phyloP scores from a whole-genome alignment of 2,888 invertebrate species.

The Idaea biselata region DNA sequence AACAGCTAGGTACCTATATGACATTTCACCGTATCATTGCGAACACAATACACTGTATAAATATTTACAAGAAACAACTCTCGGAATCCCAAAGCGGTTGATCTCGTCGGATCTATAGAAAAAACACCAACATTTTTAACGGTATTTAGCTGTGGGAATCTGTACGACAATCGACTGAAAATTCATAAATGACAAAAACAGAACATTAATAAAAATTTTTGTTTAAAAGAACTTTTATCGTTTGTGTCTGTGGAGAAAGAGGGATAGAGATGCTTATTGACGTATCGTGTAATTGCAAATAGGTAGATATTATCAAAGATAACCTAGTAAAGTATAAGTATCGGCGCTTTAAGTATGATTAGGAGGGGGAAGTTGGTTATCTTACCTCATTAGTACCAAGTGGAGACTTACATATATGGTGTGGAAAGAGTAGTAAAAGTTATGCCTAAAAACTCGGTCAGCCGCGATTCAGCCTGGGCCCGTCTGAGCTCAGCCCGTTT shows the following conservation, averaged over 20 bases:
- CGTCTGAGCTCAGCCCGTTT: too few species aligned
- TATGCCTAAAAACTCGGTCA: too few species aligned
- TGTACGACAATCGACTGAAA: constrained; percentile 26
- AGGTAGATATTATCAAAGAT: too few species aligned
- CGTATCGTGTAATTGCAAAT: not conserved
- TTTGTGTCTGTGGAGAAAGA: not conserved
- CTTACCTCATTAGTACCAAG: too few species aligned
- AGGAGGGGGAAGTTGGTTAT: too few species aligned
- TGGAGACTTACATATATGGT: too few species aligned
- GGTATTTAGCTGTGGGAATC: constrained; percentile 36
- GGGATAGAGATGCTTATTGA: not conserved
- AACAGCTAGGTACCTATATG: not conserved
- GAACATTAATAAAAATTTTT: not conserved
- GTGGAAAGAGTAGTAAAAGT: too few species aligned
- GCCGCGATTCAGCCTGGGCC: too few species aligned
- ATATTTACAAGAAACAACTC: constrained; percentile 26
- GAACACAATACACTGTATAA: constrained; percentile 20
- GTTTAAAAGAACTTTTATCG: not conserved
- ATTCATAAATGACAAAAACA: constrained; percentile 6
- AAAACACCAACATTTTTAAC: constrained; percentile 37
- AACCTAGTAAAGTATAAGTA: too few species aligned
- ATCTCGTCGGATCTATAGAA: not conserved
- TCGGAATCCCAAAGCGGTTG: constrained; percentile 11
- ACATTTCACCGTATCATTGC: not conserved
- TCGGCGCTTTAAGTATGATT: too few species aligned